phyloP scores from a whole-genome alignment of 1,140 invertebrate species.

The Drosophila chauvacae region DNA sequence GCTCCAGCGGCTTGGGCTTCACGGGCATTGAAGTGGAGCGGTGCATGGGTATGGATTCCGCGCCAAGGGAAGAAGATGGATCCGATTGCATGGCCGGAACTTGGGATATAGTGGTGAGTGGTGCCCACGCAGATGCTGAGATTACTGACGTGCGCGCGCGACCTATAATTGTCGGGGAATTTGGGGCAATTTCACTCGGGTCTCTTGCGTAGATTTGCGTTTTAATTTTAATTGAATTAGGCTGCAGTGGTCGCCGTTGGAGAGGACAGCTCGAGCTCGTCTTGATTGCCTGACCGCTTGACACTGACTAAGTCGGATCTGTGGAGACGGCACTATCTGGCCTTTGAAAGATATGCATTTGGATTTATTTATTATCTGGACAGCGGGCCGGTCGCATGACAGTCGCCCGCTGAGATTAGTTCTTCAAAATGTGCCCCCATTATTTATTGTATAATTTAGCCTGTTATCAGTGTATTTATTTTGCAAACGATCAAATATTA shows the following conservation, averaged over 20 bases:
- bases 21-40: constrained; percentile 82
- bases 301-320: constrained; percentile 53
- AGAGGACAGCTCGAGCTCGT: constrained; percentile 16
- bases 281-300: constrained; percentile 58
- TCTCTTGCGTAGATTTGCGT: constrained; percentile 67
- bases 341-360: constrained; percentile 62
- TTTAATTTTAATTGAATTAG: constrained; percentile 82
- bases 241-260: constrained; percentile 45
- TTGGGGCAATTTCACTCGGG: constrained; percentile 68
- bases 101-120: background rate
- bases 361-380: constrained; percentile 71
- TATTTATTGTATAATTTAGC: constrained; percentile 48
- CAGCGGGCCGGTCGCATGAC: constrained; percentile 2
- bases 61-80: constrained; percentile 15
- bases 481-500: constrained; percentile 50
- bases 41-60: constrained; percentile 59
- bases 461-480: constrained; percentile 54
- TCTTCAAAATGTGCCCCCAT: constrained; percentile 49
- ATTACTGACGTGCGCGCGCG: constrained; percentile 36
- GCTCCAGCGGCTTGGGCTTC: constrained; percentile 71
- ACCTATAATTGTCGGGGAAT: constrained; percentile 62
- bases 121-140: constrained; percentile 51
- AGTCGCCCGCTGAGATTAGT: constrained; percentile 55
- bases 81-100: constrained; percentile 56
- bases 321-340: constrained; percentile 14